These are phyloP conservation scores for Eulemur mongoz DNA, from an alignment of 2,797 vertebrate genomes.

Conservation along the genomic window DNA sequence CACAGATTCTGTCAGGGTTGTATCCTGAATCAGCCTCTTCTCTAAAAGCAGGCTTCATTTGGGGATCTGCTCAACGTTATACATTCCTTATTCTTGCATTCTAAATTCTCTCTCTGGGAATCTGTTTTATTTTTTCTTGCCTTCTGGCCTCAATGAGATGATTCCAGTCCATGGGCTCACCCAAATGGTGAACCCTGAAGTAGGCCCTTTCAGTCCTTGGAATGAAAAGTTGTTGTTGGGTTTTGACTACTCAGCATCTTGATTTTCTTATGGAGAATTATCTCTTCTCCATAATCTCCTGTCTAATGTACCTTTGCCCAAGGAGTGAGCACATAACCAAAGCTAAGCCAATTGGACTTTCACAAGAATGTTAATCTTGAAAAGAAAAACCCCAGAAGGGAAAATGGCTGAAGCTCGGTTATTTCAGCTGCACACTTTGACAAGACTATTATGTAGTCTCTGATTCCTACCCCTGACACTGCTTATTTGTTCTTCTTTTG, in stretches of 20 bases:
- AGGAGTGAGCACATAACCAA: not conserved
- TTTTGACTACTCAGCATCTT: not conserved
- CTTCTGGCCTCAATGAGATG: not conserved
- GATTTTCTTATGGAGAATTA: constrained; percentile 12
- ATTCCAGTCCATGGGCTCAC: not conserved
- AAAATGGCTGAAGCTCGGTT: not conserved
- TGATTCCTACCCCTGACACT: not conserved
- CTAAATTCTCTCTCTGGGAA: not conserved
- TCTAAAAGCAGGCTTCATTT: not conserved
- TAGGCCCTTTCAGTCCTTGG: not conserved
- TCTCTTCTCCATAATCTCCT: not conserved
- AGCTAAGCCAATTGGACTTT: not conserved
- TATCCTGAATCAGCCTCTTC: not conserved
- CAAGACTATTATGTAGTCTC: not conserved
- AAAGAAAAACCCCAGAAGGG: not conserved
- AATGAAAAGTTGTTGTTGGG: not conserved
- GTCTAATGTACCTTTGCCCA: not conserved
- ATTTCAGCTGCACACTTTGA: not conserved
- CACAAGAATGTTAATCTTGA: not conserved
- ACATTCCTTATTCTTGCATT: not conserved
- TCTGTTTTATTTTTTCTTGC: not conserved
- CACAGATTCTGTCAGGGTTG: not conserved
- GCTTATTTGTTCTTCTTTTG: not conserved
- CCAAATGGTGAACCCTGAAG: not conserved
- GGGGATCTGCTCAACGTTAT: not conserved